These are phyloP conservation scores for Tamandua tetradactyla DNA, from an alignment of 2,797 vertebrate species.

Conservation along the genomic window DNA sequence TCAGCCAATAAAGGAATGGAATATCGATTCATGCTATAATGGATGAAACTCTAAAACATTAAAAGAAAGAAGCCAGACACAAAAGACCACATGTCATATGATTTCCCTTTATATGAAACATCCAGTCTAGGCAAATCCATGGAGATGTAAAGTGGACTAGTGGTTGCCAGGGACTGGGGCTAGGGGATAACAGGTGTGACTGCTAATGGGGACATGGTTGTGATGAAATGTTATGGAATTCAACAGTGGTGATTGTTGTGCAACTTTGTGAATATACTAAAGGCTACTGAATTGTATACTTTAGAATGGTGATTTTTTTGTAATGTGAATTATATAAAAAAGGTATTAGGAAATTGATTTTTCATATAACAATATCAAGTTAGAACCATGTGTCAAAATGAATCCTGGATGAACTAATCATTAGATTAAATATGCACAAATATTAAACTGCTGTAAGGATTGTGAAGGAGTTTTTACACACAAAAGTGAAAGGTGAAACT, in stretches of 20 bases:
- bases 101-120: not conserved
- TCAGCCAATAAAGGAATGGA: not conserved
- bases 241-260: not conserved
- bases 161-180: not conserved
- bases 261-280: not conserved
- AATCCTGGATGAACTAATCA: not conserved
- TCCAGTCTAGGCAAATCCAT: not conserved
- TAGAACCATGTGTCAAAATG: not conserved
- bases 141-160: not conserved
- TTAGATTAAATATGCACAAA: not conserved
- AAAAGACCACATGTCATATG: not conserved
- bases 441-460: not conserved
- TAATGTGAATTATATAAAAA: not conserved
- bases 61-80: not conserved
- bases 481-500: not conserved
- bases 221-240: not conserved
- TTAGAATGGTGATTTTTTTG: not conserved
- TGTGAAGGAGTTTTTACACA: not conserved
- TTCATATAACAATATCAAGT: not conserved
- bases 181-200: not conserved
- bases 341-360: not conserved
- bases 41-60: not conserved
- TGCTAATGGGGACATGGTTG: not conserved
- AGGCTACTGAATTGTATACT: not conserved
- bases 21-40: not conserved